A percentile compares a stretch with the other conserved stretches of the same genome.
Evolutionary conservation across 2,113 vertebrate genomes (phyloP).

Genomic region (Xiphophorus hellerii): DNA sequence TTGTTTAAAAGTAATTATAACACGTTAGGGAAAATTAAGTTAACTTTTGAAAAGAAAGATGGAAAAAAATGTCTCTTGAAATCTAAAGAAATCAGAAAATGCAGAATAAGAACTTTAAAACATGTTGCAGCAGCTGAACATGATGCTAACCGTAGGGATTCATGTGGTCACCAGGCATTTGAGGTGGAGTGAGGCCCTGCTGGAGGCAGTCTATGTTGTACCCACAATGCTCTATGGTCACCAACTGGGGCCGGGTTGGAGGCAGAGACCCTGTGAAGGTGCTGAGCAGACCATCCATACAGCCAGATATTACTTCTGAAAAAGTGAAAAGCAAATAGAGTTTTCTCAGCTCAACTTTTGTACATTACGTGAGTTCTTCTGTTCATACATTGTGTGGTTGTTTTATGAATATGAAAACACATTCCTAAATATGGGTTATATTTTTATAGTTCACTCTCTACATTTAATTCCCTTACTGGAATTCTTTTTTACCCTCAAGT

Average conservation of each 20-base stretch:
- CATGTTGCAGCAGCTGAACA: too few relatives aligned
- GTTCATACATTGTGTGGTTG: neutral
- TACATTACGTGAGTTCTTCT: neutral
- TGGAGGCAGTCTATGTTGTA: constrained; percentile 91
- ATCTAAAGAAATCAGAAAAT: too few relatives aligned
- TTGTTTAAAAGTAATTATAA: too few relatives aligned
- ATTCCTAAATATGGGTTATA: too few relatives aligned
- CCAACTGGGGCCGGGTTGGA: constrained; percentile 86
- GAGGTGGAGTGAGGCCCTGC: constrained; percentile 93
- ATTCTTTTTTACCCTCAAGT: too few relatives aligned
- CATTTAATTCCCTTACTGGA: too few relatives aligned
- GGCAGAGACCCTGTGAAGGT: constrained; percentile 86
- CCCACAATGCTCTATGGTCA: constrained; percentile 87
- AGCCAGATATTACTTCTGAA: constrained; percentile 89
- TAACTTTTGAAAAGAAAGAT: too few relatives aligned
- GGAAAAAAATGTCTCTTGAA: too few relatives aligned
- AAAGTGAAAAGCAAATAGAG: neutral
- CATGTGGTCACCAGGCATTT: constrained; percentile 98
- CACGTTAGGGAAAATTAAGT: too few relatives aligned
- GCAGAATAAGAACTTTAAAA: neutral
- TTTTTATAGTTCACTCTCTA: too few relatives aligned
- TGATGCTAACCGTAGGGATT: constrained; percentile 90
- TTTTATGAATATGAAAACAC: too few relatives aligned
- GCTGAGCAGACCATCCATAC: constrained; percentile 92
- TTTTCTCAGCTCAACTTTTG: neutral